A percentile compares a stretch with the other conserved stretches of the same genome.
Evolutionary conservation across 2,797 vertebrate species (phyloP).

Genomic region (Harpagifer antarcticus): DNA sequence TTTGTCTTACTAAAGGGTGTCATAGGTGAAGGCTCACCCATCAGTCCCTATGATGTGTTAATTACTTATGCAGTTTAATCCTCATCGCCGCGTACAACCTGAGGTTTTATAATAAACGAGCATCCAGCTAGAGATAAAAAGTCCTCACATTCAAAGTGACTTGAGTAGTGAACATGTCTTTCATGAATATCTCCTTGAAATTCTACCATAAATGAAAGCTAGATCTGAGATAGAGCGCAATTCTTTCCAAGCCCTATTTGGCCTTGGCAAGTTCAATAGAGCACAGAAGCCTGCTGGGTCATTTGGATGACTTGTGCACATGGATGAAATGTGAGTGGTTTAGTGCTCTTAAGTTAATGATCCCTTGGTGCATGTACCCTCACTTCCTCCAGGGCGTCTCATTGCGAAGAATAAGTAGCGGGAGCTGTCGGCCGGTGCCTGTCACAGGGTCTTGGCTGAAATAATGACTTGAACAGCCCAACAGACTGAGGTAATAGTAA

Average conservation of each 20-base stretch:
- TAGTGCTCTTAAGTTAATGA: constrained; percentile 76
- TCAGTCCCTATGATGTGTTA: not conserved
- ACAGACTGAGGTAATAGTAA: constrained; percentile 75
- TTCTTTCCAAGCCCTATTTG: constrained; percentile 44
- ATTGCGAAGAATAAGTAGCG: constrained; percentile 66
- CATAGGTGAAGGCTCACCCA: not conserved
- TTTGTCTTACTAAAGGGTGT: not conserved
- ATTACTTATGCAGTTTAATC: not conserved
- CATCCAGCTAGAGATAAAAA: constrained; percentile 15
- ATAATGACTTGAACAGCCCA: constrained; percentile 77
- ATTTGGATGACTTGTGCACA: constrained; percentile 61
- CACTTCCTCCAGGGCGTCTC: constrained; percentile 70
- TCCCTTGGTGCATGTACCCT: constrained; percentile 65
- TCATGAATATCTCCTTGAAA: constrained; percentile 56
- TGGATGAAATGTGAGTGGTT: constrained; percentile 68
- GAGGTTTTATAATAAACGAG: not conserved
- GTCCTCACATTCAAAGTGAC: constrained; percentile 28
- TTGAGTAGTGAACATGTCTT: constrained; percentile 38
- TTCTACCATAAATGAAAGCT: constrained; percentile 28
- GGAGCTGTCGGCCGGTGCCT: constrained; percentile 66
- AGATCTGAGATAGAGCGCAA: constrained; percentile 32
- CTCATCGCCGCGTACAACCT: not conserved
- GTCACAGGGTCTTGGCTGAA: constrained; percentile 75
- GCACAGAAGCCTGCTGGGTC: constrained; percentile 45
- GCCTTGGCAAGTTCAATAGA: constrained; percentile 39